Conservation (phyloP, 2,888 invertebrate species). For the Synergus umbraculus region DNA sequence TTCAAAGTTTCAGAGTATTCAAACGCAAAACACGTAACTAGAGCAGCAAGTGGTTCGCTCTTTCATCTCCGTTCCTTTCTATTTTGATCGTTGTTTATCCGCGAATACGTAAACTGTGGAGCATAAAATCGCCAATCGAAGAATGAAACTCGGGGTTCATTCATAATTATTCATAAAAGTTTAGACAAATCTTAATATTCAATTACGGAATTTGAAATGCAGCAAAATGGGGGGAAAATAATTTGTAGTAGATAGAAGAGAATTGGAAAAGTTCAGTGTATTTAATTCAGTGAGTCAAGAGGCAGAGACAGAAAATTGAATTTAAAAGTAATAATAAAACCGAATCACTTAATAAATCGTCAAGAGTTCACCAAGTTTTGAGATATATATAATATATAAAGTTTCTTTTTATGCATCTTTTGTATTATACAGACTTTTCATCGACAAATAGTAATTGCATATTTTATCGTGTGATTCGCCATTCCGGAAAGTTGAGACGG, state of each 20-base stretch:
- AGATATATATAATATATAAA: conserved; percentile 7
- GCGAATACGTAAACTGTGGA: neutral
- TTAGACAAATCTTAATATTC: neutral
- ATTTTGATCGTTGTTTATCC: neutral
- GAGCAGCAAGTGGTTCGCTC: conserved; percentile 14
- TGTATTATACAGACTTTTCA: conserved; percentile 11
- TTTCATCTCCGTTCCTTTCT: neutral
- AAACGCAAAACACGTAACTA: conserved; percentile 6
- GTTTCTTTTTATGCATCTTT: conserved; percentile 5
- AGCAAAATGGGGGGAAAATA: neutral
- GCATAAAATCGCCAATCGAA: neutral
- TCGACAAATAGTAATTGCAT: conserved; percentile 5
- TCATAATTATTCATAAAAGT: neutral
- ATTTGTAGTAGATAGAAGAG: neutral
- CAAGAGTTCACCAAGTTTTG: neutral
- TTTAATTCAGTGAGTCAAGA: neutral
- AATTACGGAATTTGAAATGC: neutral
- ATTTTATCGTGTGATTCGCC: neutral
- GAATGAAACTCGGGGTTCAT: neutral
- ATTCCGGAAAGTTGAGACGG: neutral
- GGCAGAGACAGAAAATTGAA: neutral
- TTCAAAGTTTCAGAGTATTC: conserved; percentile 1
- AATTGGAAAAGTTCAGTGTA: neutral
- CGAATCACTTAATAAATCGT: conserved; percentile 2
- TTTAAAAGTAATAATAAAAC: conserved; percentile 10